Percentiles rank a stretch among this genome's conserved stretches.
Conservation (phyloP, 2,113 vertebrate species). For the Gavia stellata region DNA sequence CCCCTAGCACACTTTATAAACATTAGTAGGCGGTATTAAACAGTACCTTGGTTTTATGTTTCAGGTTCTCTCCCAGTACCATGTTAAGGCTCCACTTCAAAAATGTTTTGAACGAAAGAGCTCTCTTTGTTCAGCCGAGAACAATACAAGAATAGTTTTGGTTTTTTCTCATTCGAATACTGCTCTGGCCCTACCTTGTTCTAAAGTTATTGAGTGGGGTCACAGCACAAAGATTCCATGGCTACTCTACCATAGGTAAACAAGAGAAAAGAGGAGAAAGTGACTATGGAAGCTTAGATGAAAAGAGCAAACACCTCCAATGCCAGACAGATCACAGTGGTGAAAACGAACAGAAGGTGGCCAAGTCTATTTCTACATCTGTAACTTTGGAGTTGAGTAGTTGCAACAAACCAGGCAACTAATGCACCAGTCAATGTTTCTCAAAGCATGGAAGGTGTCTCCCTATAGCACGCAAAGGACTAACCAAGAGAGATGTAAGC, state of each 20-base stretch:
- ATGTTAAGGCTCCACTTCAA: neutral
- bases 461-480: neutral
- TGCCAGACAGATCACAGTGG: neutral
- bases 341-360: neutral
- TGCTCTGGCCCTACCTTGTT: neutral
- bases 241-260: neutral
- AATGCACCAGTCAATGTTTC: neutral
- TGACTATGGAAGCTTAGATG: neutral
- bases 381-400: neutral
- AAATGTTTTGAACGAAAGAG: neutral
- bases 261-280: neutral
- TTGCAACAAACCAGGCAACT: neutral
- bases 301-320: neutral
- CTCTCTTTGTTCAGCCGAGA: neutral
- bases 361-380: neutral
- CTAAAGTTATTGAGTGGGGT: neutral
- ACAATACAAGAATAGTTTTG: neutral
- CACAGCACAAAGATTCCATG: neutral
- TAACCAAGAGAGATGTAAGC: neutral
- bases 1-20: neutral
- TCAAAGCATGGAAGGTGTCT: neutral
- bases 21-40: neutral
- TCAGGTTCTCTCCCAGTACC: neutral
- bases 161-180: neutral
- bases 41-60: neutral